phyloP scores from a whole-genome alignment of 2,888 invertebrate species.

The Petrophora chlorosata region DNA sequence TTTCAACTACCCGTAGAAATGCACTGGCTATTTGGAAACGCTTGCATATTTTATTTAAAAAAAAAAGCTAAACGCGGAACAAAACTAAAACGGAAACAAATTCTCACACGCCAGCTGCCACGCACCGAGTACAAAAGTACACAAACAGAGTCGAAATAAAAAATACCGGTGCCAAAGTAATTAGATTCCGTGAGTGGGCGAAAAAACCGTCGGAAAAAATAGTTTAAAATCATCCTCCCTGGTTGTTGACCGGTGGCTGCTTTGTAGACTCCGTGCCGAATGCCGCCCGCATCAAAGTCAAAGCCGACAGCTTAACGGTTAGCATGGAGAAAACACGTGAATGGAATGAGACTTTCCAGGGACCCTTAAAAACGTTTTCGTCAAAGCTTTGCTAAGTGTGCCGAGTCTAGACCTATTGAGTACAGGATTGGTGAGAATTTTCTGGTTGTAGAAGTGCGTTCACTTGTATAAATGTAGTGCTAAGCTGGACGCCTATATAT shows the following conservation, averaged over 20 bases:
- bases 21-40: neutral
- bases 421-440: neutral
- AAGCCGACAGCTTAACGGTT: constrained; percentile 5
- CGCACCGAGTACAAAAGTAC: constrained; percentile 15
- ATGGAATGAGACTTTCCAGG: constrained; percentile 15
- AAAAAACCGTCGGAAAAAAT: constrained; percentile 29
- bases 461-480: too few relatives aligned
- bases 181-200: constrained; percentile 34
- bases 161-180: constrained; percentile 30
- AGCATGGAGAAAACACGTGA: constrained; percentile 12
- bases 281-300: constrained; percentile 16
- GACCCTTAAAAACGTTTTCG: constrained; percentile 4
- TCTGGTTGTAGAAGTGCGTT: neutral
- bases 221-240: constrained; percentile 22
- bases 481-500: too few relatives aligned
- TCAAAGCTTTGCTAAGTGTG: constrained; percentile 13
- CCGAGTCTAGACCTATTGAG: constrained; percentile 2
- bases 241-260: constrained; percentile 12
- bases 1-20: neutral
- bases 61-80: neutral
- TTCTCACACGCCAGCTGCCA: constrained; percentile 1
- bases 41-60: neutral
- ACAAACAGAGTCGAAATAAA: constrained; percentile 19
- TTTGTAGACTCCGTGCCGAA: constrained; percentile 4
- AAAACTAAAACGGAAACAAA: constrained; percentile 1